A percentile compares a stretch with the other conserved stretches of the same genome.
Evolutionary conservation across 1,140 invertebrate species (phyloP).

Genomic region (Cataglyphis hispanica): DNA sequence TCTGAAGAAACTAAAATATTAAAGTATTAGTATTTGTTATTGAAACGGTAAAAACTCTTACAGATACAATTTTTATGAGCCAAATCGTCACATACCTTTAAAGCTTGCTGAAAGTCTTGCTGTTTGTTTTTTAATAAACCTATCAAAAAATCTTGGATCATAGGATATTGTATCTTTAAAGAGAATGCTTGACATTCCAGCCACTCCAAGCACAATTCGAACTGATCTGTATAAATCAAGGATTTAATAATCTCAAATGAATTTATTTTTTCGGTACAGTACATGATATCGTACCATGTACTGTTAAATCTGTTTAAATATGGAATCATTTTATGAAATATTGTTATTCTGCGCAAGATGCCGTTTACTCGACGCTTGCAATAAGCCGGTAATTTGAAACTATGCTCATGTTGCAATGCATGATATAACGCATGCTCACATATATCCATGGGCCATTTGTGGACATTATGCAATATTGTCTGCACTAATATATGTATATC

Average conservation of each 20-base stretch:
- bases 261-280: conserved; percentile 81
- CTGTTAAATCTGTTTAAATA: conserved; percentile 75
- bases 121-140: conserved; percentile 79
- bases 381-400: conserved; percentile 81
- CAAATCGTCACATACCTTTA: conserved; percentile 76
- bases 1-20: conserved; percentile 83
- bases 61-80: background rate
- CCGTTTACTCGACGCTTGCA: conserved; percentile 82
- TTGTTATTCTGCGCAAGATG: conserved; percentile 81
- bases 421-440: conserved; percentile 78
- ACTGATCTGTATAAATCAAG: conserved; percentile 84
- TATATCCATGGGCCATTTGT: conserved; percentile 78
- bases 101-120: conserved; percentile 77
- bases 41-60: conserved; percentile 49
- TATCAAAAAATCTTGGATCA: conserved; percentile 79
- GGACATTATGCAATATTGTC: conserved; percentile 76
- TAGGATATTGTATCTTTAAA: conserved; percentile 78
- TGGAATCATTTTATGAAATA: conserved; percentile 85
- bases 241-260: conserved; percentile 78
- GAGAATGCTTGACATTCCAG: conserved; percentile 85
- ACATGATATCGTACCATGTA: conserved; percentile 85
- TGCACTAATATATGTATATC: conserved; percentile 77
- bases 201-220: conserved; percentile 89
- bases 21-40: conserved; percentile 30
- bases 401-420: conserved; percentile 74